Percentiles rank a stretch among this genome's conserved stretches.
phyloP scores from a whole-genome alignment of 1,140 invertebrate genomes.

The Leptoteleia sp. region DNA sequence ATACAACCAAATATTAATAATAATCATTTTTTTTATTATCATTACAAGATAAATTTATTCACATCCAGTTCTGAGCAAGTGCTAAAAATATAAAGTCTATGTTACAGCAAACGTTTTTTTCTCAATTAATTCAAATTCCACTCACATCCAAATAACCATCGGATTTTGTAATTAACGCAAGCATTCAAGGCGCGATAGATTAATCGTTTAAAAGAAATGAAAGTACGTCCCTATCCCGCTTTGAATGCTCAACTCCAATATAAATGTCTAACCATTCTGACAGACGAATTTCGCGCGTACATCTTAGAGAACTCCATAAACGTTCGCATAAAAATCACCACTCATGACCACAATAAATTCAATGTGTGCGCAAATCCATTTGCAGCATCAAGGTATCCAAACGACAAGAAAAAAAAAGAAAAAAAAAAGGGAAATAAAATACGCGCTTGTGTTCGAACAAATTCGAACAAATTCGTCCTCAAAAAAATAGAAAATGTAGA shows the following conservation, averaged over 20 bases:
- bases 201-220: conserved; percentile 11
- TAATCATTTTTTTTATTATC: conserved; percentile 56
- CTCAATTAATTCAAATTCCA: conserved; percentile 24
- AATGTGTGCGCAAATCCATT: background rate
- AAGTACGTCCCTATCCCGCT: conserved; percentile 24
- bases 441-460: background rate
- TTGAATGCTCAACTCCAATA: conserved; percentile 23
- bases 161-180: conserved; percentile 50
- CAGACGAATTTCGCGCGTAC: background rate
- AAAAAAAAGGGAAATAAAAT: no score
- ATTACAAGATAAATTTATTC: conserved; percentile 66
- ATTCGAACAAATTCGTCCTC: background rate
- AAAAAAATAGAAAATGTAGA: background rate
- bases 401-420: no score
- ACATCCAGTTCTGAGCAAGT: conserved; percentile 73
- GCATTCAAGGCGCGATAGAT: conserved; percentile 25
- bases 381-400: background rate
- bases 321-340: conserved; percentile 11
- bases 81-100: conserved; percentile 71
- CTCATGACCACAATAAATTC: background rate
- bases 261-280: conserved; percentile 19
- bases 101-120: conserved; percentile 63
- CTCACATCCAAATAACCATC: conserved; percentile 31
- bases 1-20: no score
- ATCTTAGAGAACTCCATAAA: background rate